phyloP scores from a whole-genome alignment of 2,113 vertebrate species.

The Osmerus mordax region DNA sequence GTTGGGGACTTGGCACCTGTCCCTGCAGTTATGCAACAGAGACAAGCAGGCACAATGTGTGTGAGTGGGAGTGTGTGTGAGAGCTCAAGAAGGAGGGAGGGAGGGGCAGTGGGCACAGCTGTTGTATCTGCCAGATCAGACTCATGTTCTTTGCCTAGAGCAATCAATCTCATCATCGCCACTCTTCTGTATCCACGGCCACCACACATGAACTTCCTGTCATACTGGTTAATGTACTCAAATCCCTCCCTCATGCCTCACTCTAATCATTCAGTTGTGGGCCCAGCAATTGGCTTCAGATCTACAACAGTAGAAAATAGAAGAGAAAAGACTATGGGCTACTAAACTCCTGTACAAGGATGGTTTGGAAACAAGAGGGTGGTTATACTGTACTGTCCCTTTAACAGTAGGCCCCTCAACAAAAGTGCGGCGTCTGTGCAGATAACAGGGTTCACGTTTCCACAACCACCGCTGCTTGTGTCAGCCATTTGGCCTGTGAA shows the following conservation, averaged over 20 bases:
- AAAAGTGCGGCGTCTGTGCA: conserved; percentile 15
- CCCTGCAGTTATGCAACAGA: conserved; percentile 46
- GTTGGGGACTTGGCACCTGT: conserved; percentile 47
- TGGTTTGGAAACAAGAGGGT: no score
- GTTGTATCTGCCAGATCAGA: conserved; percentile 18
- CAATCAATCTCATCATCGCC: conserved; percentile 2
- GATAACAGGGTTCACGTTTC: conserved; percentile 32
- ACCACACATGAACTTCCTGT: not conserved
- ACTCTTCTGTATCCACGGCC: not conserved
- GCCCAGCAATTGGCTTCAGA: not conserved
- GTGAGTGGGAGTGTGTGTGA: conserved; percentile 4
- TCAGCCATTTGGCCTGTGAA: conserved; percentile 19
- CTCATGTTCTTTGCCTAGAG: not conserved
- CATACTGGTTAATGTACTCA: not conserved
- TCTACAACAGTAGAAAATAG: no score
- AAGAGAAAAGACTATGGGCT: no score
- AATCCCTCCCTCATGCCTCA: no score
- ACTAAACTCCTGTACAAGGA: no score
- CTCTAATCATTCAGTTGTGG: not conserved
- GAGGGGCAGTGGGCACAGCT: conserved; percentile 25
- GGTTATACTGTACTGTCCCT: conserved; percentile 10
- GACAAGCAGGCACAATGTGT: conserved; percentile 1
- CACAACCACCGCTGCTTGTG: conserved; percentile 27
- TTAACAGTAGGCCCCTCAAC: conserved; percentile 26
- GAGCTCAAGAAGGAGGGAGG: conserved; percentile 19